Base-by-base conservation (phyloP, 2,888 invertebrate genomes). In the Archaeoteleia sp. region DNA sequence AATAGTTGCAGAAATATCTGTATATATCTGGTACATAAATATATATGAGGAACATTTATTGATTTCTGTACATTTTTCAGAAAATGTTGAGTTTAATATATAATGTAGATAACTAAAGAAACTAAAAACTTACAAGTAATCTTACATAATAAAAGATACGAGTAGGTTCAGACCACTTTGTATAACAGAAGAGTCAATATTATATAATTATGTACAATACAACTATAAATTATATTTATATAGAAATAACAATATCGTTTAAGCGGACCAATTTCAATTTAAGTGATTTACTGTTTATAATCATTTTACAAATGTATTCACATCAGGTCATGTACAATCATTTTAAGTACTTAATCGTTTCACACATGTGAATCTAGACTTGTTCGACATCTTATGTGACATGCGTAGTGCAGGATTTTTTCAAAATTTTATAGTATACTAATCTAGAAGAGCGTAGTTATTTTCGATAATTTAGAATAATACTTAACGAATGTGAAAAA, bases 141-240 rank as follows among this genome's bases (percentile, higher is more conserved):
- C n/a, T 45, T 17, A 5, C 8, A 14, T 45, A 17, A 29, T 15
- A 30, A 0, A 27, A 29, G 14, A 49, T 7, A 14, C 23, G 39
- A 39, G 1, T 17, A 17, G 20, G 27, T 46, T 30, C 34, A 48
- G 46, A 58, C 39, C 48, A 60, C 60, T 60, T 49, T 43, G 12
- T 37, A 60, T 51, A 43, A 60, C 32, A 40, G 27, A 34, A 30
- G 51, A 60, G 51, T 60, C 60, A 60, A 60, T 60, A 60, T 43
- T 51, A 60, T 13, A 37, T 15, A 9, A 49, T 39, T 39, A n/a
- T 42, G 34, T 51, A 43, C 32, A 60, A 51, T 43, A 30, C 14
- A 45, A 55, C 13, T 40, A n/a, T 30, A 60, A 51, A 46, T 40
- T 61, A 53, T 53, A 61, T 61, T 61, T 61, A 39, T 61, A 61